phyloP scores from a whole-genome alignment of 2,888 invertebrate genomes.

The Eupithecia insigniata region DNA sequence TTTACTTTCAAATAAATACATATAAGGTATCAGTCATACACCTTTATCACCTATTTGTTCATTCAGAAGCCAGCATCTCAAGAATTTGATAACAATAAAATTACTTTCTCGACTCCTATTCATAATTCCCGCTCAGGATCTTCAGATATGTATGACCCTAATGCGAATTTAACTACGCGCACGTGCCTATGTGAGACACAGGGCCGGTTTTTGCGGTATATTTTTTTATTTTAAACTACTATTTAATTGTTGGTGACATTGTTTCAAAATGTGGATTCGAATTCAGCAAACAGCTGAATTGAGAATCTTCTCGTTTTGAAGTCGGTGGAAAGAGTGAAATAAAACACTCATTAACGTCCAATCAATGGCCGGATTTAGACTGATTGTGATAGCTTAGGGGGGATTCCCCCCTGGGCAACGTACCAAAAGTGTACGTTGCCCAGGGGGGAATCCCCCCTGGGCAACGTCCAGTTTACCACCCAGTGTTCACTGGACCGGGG shows the following conservation, averaged over 20 bases:
- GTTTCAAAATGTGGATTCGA: neutral
- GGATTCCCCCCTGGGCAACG: neutral
- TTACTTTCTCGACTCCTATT: conserved; percentile 7
- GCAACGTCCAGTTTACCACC: neutral
- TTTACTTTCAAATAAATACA: neutral
- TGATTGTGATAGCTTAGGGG: neutral
- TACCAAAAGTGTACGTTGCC: too few relatives aligned
- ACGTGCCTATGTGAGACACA: conserved; percentile 34
- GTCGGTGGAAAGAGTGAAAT: neutral
- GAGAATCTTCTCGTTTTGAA: neutral
- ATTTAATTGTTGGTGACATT: neutral
- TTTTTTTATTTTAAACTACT: neutral
- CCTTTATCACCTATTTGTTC: neutral
- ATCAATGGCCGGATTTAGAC: neutral
- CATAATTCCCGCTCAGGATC: conserved; percentile 34
- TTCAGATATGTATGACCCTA: conserved; percentile 34
- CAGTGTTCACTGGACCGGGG: neutral
- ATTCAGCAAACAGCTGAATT: neutral
- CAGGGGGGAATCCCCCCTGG: neutral
- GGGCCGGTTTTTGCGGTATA: conserved; percentile 6
- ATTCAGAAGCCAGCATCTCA: neutral
- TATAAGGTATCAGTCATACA: neutral
- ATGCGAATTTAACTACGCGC: conserved; percentile 44
- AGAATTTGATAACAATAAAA: conserved; percentile 10
- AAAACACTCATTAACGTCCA: neutral